Base-by-base conservation (phyloP, 1,140 invertebrate species). In the Bombus superbus region DNA sequence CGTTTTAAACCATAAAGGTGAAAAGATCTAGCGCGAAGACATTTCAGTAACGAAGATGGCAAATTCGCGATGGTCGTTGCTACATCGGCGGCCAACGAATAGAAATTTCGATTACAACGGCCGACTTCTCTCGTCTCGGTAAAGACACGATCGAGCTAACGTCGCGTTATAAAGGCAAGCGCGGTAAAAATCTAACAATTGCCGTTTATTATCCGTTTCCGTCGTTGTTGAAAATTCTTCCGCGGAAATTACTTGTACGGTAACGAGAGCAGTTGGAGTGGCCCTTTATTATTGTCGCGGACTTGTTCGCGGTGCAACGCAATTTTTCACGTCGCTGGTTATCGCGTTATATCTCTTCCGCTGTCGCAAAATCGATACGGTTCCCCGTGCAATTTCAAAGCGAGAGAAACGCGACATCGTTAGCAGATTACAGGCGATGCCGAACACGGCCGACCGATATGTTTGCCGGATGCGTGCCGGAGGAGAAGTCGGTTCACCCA, bases 311-410 rank as follows among this genome's bases (percentile, higher is more conserved):
- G 38, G 18, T n/a, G 5, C 13, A 25, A 35, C 18, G n/a, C 44
- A 75, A 35, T 75, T 75, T 75, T 75, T 53, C 73, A 75, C 32
- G n/a, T 25, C n/a, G n/a, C 44, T 11, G 35, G 44, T 74, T 74
- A 53, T 35, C 44, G 22, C n/a, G 18, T 35, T 75, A 32, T 75
- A 47, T 53, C 8, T 42, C 13, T 25, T 22, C 13, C 42, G 18
- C 4, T 53, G 40, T 78, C 10, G 38, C 35, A 78, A 78, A 59
- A 62, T 78, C 57, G 38, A 78, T 78, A 78, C 40, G 28, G 40
- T 44, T 25, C 11, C 25, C 6, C 57, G 35, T 77, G 15, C 38
- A 62, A 77, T 77, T 78, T 78, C 75, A 78, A 78, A 78, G 40
- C 28, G 18, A 32, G 32, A 44, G 5, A 35, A 75, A 66, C 25